Evolutionary conservation across 1,140 invertebrate species (phyloP), one percentile per base, ranked within the genome.

Genomic region (Rhynchophorus ferrugineus): DNA sequence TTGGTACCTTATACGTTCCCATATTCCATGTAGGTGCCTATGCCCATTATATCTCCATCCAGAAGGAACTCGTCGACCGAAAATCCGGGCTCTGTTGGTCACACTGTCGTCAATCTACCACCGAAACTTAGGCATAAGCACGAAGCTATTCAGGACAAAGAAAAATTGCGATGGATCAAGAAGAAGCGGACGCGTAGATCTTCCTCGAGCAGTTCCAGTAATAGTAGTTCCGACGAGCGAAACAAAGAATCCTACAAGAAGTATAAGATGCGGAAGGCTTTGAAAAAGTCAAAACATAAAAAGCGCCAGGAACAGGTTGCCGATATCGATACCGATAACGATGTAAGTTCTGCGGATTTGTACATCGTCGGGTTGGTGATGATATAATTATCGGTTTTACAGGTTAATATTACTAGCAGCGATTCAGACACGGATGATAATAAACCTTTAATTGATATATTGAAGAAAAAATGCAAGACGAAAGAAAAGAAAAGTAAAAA

Each of bases 81-180:
- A 36, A 13, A 8, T 7, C 8, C 45, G 16, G 14, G 6, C 3
- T 11, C 16, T 1, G 19, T 44, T 34, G 19, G 34, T 1, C 22
- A 41, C 1, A n/a, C 42, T 11, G 9, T 20, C 2, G 42, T 49
- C 2, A 49, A 44, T 36, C 39, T 65, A 13, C 63, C 63, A n/a
- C 39, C 60, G 3, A 65, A 65, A 58, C 37, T 65, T 2, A 19
- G 63, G 22, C 44, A 64, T 14, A 65, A 65, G 47, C 57, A 59
- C 17, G 56, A 56, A 35, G 49, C 21, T 17, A 24, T 57, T 34
- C 52, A 57, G 33, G 54, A 55, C 7, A 60, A 51, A 44, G 56
- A 62, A 19, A 59, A 56, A 35, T 18, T 17, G 3, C 49, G 54
- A 17, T 44, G 41, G 35, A 34, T 21, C 13, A 59, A 56, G 22